Evolutionary conservation across 1,140 invertebrate genomes (phyloP), one percentile per base, ranked within the genome.

Genomic region (Macrotrachela quadricornifera): DNA sequence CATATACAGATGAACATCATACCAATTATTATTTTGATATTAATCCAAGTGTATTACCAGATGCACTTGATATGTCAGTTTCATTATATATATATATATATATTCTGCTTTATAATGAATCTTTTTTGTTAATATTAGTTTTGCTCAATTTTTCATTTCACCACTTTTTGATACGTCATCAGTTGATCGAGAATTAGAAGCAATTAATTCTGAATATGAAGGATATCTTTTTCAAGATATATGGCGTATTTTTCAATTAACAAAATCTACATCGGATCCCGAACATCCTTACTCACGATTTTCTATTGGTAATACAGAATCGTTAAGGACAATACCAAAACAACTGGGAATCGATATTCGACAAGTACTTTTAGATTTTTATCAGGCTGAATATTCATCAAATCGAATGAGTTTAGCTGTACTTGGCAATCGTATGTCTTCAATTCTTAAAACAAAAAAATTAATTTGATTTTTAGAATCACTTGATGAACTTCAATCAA

Each of bases 21-120:
- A 95, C 90, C 0, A 85, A 80, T 59, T 96, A 82, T 69, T 88
- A 82, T 66, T 95, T 95, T 72, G 86, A 95, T 65, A 78, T 95
- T n/a, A 73, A 80, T 12, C 80, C 86, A 4, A 80, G 82, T 30
- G 74, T 82, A 60, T 71, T 96, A 0, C 63, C 73, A 17, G 77
- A 76, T 30, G 82, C 85, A 18, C 63, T 94, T 14, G 87, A 95
- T 67, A 79, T 80, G 80, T 83, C 61, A 69, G 66, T 56, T 40
- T 21, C 11, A 1, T 43, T 49, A 40, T 48, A 30, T 18, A 46
- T 52, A 13, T 43, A 15, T 13, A 42, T 13, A 44, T 37, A 49
- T 43, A 36, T 39, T 41, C 38, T 42, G 58, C 36, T n/a, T 16
- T n/a, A 15, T 3, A 46, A n/a, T 12, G 18, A 54, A 40, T 30